Evolutionary conservation across 37 sponge, comb jelly and placozoan genomes (phyloP).

Genomic region (Beroe ovata): DNA sequence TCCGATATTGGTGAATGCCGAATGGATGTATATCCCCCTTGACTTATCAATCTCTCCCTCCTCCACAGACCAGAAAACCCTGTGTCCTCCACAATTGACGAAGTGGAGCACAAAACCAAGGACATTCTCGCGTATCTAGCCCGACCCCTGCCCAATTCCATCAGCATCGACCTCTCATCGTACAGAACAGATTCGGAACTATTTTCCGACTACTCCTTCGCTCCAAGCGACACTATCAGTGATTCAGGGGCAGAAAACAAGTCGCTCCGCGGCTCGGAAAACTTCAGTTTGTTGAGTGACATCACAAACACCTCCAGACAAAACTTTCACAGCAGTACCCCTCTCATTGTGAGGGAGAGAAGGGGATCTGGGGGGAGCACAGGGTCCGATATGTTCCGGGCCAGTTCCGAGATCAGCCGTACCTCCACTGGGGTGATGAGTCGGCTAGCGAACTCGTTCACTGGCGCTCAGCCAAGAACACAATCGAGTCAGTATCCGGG

Average conservation of each 20-base stretch:
- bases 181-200: slow-evolving; percentile 33
- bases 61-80: not conserved
- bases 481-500: not conserved
- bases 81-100: not conserved
- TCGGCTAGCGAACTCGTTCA: not conserved
- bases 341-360: not conserved
- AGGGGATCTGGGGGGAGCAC: not conserved
- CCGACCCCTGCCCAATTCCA: slow-evolving; percentile 19
- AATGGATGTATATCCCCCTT: too few species aligned
- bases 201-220: slow-evolving; percentile 27
- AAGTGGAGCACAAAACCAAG: slow-evolving; percentile 50
- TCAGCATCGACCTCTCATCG: slow-evolving; percentile 5
- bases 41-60: too few species aligned
- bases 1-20: too few species aligned
- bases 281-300: slow-evolving; percentile 9
- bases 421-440: slow-evolving; percentile 14
- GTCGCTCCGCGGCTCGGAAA: not conserved
- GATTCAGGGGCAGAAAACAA: slow-evolving; percentile 17
- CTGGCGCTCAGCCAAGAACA: not conserved
- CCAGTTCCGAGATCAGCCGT: slow-evolving; percentile 2
- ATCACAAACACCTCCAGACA: slow-evolving; percentile 1
- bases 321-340: not conserved
- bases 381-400: not conserved
- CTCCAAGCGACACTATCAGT: slow-evolving; percentile 19
- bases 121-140: slow-evolving; percentile 40